Conservation (phyloP, 2,113 vertebrate genomes). For the Azemiops feae region DNA sequence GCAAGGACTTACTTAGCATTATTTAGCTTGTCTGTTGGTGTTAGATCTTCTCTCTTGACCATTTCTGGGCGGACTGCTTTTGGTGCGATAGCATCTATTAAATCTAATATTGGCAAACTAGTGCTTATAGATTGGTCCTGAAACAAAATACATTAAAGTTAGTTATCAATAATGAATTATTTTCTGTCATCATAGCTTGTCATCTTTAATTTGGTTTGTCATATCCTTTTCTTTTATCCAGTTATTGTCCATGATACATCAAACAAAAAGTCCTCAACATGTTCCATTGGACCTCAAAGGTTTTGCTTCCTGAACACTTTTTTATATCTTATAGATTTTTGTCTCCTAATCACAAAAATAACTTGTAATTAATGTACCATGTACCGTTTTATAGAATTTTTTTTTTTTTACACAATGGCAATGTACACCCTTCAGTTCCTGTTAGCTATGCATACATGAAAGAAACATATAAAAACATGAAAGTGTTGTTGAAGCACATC, state of each 20-base stretch:
- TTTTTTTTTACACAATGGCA: neutral
- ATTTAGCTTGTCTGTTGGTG: slow-evolving; percentile 77
- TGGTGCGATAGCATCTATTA: slow-evolving; percentile 91
- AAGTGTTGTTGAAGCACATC: neutral
- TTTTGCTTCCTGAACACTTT: neutral
- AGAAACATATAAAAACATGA: neutral
- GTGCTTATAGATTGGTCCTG: slow-evolving; percentile 93
- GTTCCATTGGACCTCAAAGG: neutral
- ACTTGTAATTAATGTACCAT: neutral
- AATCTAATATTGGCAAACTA: slow-evolving; percentile 91
- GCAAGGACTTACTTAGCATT: slow-evolving; percentile 83
- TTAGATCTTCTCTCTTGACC: slow-evolving; percentile 79
- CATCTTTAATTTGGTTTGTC: neutral
- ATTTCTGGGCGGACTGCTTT: slow-evolving; percentile 85
- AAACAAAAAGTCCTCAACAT: neutral
- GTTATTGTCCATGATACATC: neutral
- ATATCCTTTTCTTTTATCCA: neutral
- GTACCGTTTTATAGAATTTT: neutral
- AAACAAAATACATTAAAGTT: slow-evolving; percentile 52
- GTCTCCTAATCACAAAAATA: neutral
- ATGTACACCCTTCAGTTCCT: neutral
- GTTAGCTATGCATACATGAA: neutral
- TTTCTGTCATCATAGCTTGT: neutral
- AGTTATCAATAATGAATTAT: slow-evolving; percentile 26
- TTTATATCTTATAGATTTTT: neutral